A percentile compares a stretch with the other conserved stretches of the same genome.
Evolutionary conservation across 1,140 invertebrate genomes (phyloP).

Genomic region (Gonatopus flavifemur): DNA sequence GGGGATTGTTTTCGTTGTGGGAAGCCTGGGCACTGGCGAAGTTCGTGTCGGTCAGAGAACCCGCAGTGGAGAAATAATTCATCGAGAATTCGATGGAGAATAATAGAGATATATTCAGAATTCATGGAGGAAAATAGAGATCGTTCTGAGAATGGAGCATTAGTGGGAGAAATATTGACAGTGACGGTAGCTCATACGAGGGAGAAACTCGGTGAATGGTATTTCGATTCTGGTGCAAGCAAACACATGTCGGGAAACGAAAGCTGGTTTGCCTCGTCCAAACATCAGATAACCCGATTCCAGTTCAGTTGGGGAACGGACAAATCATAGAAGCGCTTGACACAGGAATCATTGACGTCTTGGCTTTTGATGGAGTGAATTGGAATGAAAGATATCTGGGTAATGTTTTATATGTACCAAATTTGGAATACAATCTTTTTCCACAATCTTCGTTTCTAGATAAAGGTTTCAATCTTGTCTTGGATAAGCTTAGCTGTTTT

Average conservation of each 20-base stretch:
- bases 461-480: conserved; percentile 1
- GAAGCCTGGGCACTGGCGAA: conserved; percentile 2
- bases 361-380: conserved; percentile 12
- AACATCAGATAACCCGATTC: conserved; percentile 3
- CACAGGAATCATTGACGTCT: conserved; percentile 17
- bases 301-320: conserved; percentile 24
- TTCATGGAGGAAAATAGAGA: neutral
- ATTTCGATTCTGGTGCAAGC: conserved; percentile 22
- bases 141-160: neutral
- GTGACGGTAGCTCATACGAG: neutral
- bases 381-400: conserved; percentile 26
- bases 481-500: neutral
- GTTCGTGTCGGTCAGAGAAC: neutral
- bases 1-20: neutral
- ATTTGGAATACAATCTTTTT: conserved; percentile 25
- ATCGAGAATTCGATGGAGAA: too few relatives aligned
- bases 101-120: too few relatives aligned
- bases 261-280: conserved; percentile 9
- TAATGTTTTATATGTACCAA: conserved; percentile 44
- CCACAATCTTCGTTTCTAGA: conserved; percentile 5
- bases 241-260: conserved; percentile 21
- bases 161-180: too few relatives aligned
- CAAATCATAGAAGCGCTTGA: conserved; percentile 20
- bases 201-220: conserved; percentile 8
- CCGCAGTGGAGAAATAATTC: neutral